Conservation (phyloP, 2,113 vertebrate genomes). For the Cardinalis cardinalis region DNA sequence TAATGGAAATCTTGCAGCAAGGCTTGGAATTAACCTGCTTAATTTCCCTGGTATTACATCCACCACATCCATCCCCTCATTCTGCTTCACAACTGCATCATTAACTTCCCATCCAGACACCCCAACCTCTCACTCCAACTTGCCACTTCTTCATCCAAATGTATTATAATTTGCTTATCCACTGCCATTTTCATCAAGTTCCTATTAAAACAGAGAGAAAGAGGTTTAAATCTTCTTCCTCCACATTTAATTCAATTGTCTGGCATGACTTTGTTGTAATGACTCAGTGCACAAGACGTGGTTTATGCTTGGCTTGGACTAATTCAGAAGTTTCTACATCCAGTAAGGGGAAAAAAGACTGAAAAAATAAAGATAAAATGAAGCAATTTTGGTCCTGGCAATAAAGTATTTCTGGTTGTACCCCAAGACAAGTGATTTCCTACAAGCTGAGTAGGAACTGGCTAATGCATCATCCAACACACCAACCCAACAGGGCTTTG, state of each 20-base stretch:
- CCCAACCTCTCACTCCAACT: slow-evolving; percentile 17
- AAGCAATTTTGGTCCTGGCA: neutral
- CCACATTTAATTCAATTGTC: slow-evolving; percentile 54
- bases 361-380: fast-evolving
- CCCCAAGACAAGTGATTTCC: neutral
- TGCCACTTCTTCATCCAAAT: slow-evolving; percentile 39
- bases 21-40: slow-evolving; percentile 49
- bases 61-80: slow-evolving; percentile 9
- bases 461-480: neutral
- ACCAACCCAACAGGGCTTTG: neutral
- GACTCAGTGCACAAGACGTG: neutral
- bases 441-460: neutral
- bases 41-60: slow-evolving; percentile 26
- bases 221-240: slow-evolving; percentile 21
- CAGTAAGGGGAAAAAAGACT: neutral
- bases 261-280: slow-evolving; percentile 9
- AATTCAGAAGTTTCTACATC: neutral
- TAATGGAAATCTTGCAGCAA: slow-evolving; percentile 36
- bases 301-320: neutral
- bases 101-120: slow-evolving; percentile 50
- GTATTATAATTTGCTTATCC: slow-evolving; percentile 38
- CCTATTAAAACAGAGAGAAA: neutral
- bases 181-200: slow-evolving; percentile 33
- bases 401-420: neutral
- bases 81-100: slow-evolving; percentile 16